Percentiles rank a stretch among this genome's conserved stretches.
Evolutionary conservation across 2,797 vertebrate species (phyloP).

Genomic region (Leuciscus waleckii): DNA sequence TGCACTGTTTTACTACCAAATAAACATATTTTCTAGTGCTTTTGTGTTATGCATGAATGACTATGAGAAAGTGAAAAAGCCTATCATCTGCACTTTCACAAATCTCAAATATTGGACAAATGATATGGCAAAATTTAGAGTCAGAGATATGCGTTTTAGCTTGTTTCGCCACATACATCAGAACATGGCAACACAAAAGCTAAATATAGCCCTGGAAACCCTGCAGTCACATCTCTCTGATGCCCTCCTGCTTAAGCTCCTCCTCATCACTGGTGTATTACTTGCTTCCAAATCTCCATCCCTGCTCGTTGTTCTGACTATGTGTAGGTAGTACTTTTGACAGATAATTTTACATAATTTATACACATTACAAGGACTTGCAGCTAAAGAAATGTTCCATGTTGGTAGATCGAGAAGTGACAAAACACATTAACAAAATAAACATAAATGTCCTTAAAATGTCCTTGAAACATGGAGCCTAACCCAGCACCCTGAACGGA

Average conservation of each 20-base stretch:
- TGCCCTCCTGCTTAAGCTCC: neutral
- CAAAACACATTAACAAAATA: neutral
- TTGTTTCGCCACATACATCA: neutral
- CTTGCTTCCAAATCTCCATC: neutral
- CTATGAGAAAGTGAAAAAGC: neutral
- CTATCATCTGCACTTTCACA: neutral
- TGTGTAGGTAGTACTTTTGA: neutral
- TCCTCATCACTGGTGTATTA: neutral
- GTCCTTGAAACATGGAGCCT: neutral
- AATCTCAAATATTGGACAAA: neutral
- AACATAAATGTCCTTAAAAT: neutral
- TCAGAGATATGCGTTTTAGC: neutral
- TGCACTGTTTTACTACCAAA: neutral
- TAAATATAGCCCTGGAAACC: conserved; percentile 41
- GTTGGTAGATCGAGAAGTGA: neutral
- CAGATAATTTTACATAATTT: neutral
- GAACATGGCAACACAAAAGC: conserved; percentile 26
- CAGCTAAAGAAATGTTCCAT: neutral
- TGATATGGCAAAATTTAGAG: neutral
- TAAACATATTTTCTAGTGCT: neutral
- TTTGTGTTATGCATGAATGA: neutral
- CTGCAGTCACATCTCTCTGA: conserved; percentile 10
- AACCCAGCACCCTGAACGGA: too few relatives aligned
- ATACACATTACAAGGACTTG: neutral
- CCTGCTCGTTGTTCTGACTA: neutral